Percentiles rank a stretch among this genome's conserved stretches.
These are phyloP conservation scores for Watsonalla cultraria DNA, from an alignment of 2,888 invertebrate genomes.

Conservation along the genomic window DNA sequence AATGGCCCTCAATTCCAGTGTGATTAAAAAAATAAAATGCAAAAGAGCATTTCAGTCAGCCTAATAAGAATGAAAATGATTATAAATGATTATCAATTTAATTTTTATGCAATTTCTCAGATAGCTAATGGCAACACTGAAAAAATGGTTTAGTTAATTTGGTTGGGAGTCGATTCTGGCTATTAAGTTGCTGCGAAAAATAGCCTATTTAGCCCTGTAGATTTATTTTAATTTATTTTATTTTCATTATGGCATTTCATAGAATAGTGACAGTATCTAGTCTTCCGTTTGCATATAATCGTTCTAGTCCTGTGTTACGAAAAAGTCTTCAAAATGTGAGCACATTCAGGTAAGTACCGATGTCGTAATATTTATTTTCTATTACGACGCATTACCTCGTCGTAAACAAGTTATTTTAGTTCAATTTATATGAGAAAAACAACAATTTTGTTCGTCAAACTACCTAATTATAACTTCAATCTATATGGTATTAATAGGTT, in stretches of 20 bases:
- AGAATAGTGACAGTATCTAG: slow-evolving; percentile 38
- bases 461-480: background rate
- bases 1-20: too few species aligned
- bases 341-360: slow-evolving; percentile 34
- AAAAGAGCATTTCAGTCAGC: too few species aligned
- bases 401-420: slow-evolving; percentile 21
- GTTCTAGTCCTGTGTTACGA: slow-evolving; percentile 27
- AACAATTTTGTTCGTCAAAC: slow-evolving; percentile 3
- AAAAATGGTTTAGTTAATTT: too few species aligned
- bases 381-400: slow-evolving; percentile 18
- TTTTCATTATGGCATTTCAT: slow-evolving; percentile 39
- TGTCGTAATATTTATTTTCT: slow-evolving; percentile 1
- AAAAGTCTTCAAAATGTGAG: slow-evolving; percentile 30
- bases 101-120: too few species aligned
- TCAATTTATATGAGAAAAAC: slow-evolving; percentile 7
- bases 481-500: too few species aligned
- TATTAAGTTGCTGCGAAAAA: background rate
- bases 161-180: too few species aligned
- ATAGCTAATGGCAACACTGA: too few species aligned
- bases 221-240: slow-evolving; percentile 3
- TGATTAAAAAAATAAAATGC: too few species aligned
- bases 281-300: slow-evolving; percentile 33
- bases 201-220: background rate
- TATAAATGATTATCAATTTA: too few species aligned
- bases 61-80: too few species aligned